Evolutionary conservation across 2,113 vertebrate genomes (phyloP).

Genomic region (Brevimyrus niger): DNA sequence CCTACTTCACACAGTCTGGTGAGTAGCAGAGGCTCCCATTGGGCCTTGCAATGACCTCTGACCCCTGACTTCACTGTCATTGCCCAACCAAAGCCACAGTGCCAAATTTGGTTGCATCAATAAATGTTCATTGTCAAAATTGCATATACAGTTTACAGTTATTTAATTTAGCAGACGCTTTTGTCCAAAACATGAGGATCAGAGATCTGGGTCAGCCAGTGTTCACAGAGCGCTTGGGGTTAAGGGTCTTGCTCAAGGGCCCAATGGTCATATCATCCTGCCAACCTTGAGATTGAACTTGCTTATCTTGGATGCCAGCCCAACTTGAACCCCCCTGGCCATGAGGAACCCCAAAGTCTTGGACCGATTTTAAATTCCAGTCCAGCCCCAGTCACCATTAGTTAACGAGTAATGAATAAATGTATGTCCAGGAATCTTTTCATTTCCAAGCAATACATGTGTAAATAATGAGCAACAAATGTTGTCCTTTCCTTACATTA

Average conservation of each 20-base stretch:
- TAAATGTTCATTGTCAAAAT: not conserved
- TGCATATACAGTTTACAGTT: not conserved
- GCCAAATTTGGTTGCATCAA: not conserved
- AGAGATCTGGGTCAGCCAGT: not conserved
- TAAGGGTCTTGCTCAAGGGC: not conserved
- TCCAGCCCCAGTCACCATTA: not conserved
- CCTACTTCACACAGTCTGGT: slow-evolving; percentile 74
- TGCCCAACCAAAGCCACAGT: not conserved
- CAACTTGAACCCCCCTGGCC: not conserved
- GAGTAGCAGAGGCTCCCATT: slow-evolving; percentile 31
- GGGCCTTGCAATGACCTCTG: not conserved
- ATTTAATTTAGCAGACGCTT: not conserved
- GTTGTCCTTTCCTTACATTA: not conserved
- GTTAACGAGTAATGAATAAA: not conserved
- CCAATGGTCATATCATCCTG: not conserved
- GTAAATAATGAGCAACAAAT: not conserved
- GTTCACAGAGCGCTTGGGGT: not conserved
- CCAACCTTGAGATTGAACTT: not conserved
- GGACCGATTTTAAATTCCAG: not conserved
- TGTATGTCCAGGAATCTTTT: not conserved
- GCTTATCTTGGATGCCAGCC: not conserved
- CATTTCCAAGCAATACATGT: not conserved
- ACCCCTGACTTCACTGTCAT: not conserved
- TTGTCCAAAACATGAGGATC: not conserved
- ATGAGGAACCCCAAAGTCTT: not conserved